Base-by-base conservation (phyloP, 2,113 vertebrate genomes). In the Talpa occidentalis region DNA sequence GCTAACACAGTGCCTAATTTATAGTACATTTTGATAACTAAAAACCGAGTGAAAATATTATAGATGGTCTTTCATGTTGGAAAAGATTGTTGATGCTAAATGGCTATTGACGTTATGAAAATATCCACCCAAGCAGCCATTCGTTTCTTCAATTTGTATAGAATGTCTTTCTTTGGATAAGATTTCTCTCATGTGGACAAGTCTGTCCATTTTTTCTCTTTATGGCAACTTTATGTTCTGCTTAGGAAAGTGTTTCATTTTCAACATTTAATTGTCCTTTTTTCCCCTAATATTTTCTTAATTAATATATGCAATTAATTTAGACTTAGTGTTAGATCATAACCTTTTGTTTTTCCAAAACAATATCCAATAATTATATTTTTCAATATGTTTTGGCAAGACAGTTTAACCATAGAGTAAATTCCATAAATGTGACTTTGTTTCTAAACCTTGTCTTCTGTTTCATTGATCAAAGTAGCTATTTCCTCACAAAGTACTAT, bases 231-330 rank as follows among this genome's bases (percentile, higher is more conserved):
- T 14, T 72, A 16, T 74, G 21, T 66, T 91, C 66, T 88, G 54
- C 22, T 89, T 66, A 79, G 21, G 17, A 79, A 79, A 84, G 21
- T 44, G 12, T 19, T 70, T 37, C 26, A 90, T 93, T 86, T 85
- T 83, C n/a, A 85, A 59, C 56, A 74, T 74, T 93, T 69, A 86
- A 86, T 76, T 69, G 17, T 69, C 35, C 44, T 78, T 49, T 84
- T 88, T 95, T 90, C 47, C 16, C 16, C 56, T 74, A 67, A 85
- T 85, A 15, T 15, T 49, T 79, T 73, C 26, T 44, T 78, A 42
- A 5, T 69, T 82, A 84, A 30, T 49, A 81, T 30, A 78, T 60
- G 17, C 3, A 49, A 67, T 66, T 90, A 85, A 66, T 56, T 35
- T 73, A 89, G 26, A 67, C 1, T 76, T 56, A 26, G 4, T 59